These are phyloP conservation scores for Drosophila affinis DNA, from an alignment of 2,888 invertebrate genomes.

Conservation along the genomic window DNA sequence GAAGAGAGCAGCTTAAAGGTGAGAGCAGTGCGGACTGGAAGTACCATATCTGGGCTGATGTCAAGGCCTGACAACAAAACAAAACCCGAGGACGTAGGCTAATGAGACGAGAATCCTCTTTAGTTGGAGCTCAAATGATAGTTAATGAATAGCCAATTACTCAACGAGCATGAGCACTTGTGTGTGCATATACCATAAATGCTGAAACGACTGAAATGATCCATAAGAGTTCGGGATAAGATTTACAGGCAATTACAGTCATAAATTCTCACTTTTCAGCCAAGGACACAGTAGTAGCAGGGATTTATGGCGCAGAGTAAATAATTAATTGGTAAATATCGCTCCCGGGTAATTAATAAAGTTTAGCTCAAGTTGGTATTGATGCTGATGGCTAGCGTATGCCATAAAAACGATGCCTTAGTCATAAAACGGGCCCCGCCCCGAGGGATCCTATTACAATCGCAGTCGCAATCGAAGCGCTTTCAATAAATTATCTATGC, in stretches of 20 bases:
- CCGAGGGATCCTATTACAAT: slow-evolving; percentile 1
- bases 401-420: slow-evolving; percentile 47
- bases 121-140: no score
- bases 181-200: no score
- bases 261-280: slow-evolving; percentile 23
- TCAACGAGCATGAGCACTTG: no score
- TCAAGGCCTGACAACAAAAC: neutral
- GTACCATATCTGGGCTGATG: neutral
- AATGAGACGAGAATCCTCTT: no score
- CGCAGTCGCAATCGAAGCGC: slow-evolving; percentile 61
- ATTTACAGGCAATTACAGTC: neutral
- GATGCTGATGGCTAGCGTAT: slow-evolving; percentile 60
- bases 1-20: slow-evolving; percentile 31
- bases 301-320: slow-evolving; percentile 42
- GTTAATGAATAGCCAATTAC: no score
- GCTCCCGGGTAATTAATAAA: slow-evolving; percentile 69
- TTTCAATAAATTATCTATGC: slow-evolving; percentile 77
- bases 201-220: neutral
- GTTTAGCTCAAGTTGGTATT: slow-evolving; percentile 60
- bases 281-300: neutral
- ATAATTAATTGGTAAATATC: slow-evolving; percentile 57
- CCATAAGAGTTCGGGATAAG: slow-evolving; percentile 11
- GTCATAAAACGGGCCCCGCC: slow-evolving; percentile 56
- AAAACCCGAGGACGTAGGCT: no score
- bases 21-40: neutral